phyloP scores from a whole-genome alignment of 2,797 vertebrate genomes.

The Austrolebias charrua region DNA sequence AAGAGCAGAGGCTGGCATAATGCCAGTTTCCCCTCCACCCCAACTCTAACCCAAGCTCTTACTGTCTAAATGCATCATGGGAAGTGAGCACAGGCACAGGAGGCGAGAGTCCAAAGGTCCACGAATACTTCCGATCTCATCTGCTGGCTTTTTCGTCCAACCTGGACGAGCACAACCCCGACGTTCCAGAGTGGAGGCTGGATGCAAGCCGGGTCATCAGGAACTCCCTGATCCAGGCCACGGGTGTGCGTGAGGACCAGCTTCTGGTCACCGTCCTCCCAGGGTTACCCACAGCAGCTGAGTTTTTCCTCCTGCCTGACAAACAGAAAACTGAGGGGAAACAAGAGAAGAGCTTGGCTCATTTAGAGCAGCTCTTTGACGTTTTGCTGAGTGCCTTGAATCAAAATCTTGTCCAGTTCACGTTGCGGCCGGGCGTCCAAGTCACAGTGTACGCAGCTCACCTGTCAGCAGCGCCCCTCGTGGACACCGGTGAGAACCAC shows the following conservation, averaged over 20 bases:
- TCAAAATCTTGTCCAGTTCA: slow-evolving; percentile 93
- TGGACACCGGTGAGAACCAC: slow-evolving; percentile 93
- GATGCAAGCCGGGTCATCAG: slow-evolving; percentile 92
- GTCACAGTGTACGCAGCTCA: slow-evolving; percentile 92
- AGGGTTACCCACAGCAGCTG: slow-evolving; percentile 89
- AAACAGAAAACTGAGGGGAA: slow-evolving; percentile 79
- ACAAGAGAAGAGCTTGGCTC: slow-evolving; percentile 78
- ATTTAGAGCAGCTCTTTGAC: slow-evolving; percentile 91
- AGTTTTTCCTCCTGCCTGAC: slow-evolving; percentile 92
- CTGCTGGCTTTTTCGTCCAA: slow-evolving; percentile 93
- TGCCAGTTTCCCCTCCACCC: too few species aligned
- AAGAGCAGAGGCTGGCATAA: too few species aligned
- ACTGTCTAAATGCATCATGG: too few species aligned
- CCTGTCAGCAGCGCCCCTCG: slow-evolving; percentile 93
- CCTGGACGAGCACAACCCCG: slow-evolving; percentile 94
- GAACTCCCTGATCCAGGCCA: slow-evolving; percentile 89
- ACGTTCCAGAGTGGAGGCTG: slow-evolving; percentile 93
- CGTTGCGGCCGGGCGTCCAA: slow-evolving; percentile 91
- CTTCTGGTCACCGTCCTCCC: slow-evolving; percentile 90
- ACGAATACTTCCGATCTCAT: slow-evolving; percentile 94
- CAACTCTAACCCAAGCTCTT: too few species aligned
- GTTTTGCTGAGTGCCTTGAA: slow-evolving; percentile 88
- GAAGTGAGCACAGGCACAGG: too few species aligned
- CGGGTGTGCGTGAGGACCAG: slow-evolving; percentile 83
- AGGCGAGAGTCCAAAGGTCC: too few species aligned